Evolutionary conservation across 2,113 vertebrate genomes (phyloP).

Genomic region (Ammodytes marinus): DNA sequence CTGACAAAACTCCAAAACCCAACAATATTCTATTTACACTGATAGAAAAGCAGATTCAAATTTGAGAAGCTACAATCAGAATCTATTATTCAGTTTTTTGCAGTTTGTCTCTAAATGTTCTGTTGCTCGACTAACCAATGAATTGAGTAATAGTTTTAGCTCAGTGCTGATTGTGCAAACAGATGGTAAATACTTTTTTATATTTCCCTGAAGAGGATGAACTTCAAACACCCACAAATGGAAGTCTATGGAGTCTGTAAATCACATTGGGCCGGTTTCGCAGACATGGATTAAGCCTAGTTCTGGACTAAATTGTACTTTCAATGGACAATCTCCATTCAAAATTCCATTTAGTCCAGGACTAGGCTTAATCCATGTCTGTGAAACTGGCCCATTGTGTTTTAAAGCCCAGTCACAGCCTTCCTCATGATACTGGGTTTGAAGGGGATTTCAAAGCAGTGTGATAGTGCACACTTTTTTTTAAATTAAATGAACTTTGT

Average conservation of each 20-base stretch:
- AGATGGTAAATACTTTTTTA: neutral
- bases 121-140: neutral
- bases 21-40: neutral
- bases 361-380: too few relatives aligned
- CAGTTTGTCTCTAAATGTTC: neutral
- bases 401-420: neutral
- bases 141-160: neutral
- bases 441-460: slow-evolving; percentile 65
- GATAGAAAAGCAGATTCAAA: neutral
- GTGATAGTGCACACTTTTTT: slow-evolving; percentile 44
- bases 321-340: too few relatives aligned
- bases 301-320: too few relatives aligned
- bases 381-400: too few relatives aligned
- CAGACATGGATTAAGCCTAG: too few relatives aligned
- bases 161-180: neutral
- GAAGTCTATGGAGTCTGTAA: neutral
- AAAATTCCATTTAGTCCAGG: too few relatives aligned
- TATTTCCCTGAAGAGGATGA: neutral
- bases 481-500: slow-evolving; percentile 60
- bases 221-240: neutral
- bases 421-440: slow-evolving; percentile 31
- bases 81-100: neutral
- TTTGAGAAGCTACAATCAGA: neutral
- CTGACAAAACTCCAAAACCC: neutral
- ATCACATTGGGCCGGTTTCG: too few relatives aligned